Conservation (phyloP, 2,888 invertebrate species). For the Chesias legatella region DNA sequence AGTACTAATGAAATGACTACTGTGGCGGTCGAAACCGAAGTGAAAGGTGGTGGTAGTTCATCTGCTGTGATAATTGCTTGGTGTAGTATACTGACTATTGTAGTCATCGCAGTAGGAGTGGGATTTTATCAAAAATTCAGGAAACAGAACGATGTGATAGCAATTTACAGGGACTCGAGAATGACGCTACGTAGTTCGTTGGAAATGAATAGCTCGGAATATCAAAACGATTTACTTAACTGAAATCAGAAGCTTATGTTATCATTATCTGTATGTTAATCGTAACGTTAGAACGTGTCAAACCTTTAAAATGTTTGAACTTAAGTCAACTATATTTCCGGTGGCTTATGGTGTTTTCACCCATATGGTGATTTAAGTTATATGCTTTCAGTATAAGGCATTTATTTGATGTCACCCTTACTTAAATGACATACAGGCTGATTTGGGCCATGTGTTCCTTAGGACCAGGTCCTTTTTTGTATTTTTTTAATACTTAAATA, state of each 20-base stretch:
- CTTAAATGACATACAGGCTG: too few relatives aligned
- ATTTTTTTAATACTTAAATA: too few relatives aligned
- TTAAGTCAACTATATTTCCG: too few relatives aligned
- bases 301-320: too few relatives aligned
- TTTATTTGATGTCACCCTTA: too few relatives aligned
- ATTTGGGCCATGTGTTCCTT: too few relatives aligned
- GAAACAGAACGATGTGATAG: slow-evolving; percentile 12
- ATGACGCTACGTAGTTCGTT: slow-evolving; percentile 44
- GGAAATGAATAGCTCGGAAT: slow-evolving; percentile 44
- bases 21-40: slow-evolving; percentile 11
- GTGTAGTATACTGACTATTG: slow-evolving; percentile 13
- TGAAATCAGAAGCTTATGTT: slow-evolving; percentile 28
- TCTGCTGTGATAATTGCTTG: slow-evolving; percentile 28
- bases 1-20: slow-evolving; percentile 18
- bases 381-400: too few relatives aligned
- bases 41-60: slow-evolving; percentile 3
- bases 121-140: slow-evolving; percentile 12
- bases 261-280: background rate
- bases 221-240: slow-evolving; percentile 20
- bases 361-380: too few relatives aligned
- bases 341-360: too few relatives aligned
- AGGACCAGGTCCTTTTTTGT: too few relatives aligned
- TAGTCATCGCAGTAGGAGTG: slow-evolving; percentile 14
- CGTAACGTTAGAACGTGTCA: too few relatives aligned
- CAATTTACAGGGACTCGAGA: slow-evolving; percentile 34